Evolutionary conservation across 2,113 vertebrate genomes (phyloP).

Genomic region (Sarotherodon lohbergeri): DNA sequence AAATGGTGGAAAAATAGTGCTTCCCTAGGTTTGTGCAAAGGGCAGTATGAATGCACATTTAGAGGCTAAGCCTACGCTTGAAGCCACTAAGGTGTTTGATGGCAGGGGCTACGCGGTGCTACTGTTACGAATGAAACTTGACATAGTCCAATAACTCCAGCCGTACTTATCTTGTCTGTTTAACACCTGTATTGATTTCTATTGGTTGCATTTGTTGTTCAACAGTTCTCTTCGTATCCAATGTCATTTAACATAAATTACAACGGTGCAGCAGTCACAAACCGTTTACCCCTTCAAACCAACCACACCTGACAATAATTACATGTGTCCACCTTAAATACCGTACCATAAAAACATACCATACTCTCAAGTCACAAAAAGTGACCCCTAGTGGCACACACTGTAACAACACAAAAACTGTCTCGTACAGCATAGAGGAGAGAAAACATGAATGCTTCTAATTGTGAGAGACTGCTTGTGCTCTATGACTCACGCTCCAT

Average conservation of each 20-base stretch:
- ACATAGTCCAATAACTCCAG: not conserved
- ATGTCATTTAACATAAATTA: not conserved
- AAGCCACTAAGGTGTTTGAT: not conserved
- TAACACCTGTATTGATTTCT: not conserved
- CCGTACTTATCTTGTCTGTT: not conserved
- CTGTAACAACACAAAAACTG: not conserved
- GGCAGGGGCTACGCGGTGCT: not conserved
- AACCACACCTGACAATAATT: not conserved
- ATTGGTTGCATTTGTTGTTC: not conserved
- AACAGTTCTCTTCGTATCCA: not conserved
- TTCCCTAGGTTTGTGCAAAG: not conserved
- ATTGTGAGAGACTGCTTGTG: not conserved
- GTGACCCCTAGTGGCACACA: not conserved
- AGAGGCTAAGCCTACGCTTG: not conserved
- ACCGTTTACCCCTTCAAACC: not conserved
- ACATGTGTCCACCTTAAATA: not conserved
- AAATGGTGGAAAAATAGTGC: not conserved
- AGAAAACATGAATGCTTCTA: not conserved
- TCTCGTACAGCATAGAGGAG: not conserved
- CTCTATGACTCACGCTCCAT: not conserved
- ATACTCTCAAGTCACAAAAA: not conserved
- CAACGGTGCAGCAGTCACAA: not conserved
- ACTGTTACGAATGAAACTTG: not conserved
- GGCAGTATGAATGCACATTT: not conserved
- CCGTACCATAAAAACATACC: not conserved